Evolutionary conservation across 2,797 vertebrate species (phyloP).

Genomic region (Rhabdophis nuchalis): DNA sequence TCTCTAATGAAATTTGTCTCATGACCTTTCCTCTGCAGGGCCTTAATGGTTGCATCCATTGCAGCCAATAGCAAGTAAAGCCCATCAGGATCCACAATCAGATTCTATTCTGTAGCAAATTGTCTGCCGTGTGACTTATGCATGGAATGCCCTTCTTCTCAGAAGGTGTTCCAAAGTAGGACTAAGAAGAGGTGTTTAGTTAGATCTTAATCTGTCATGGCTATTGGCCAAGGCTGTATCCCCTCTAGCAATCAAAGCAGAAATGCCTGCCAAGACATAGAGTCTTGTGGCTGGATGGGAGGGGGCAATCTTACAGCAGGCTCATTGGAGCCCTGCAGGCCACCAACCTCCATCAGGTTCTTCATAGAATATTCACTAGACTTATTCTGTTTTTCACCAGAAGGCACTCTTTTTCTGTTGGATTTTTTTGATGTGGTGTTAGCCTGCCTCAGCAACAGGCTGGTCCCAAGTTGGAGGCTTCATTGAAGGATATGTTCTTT

Average conservation of each 20-base stretch:
- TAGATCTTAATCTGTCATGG: neutral
- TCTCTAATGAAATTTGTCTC: neutral
- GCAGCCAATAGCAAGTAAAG: neutral
- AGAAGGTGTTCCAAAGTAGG: neutral
- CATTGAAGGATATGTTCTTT: neutral
- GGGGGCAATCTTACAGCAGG: neutral
- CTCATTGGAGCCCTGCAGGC: neutral
- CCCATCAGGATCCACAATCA: neutral
- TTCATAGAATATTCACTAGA: neutral
- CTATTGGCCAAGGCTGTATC: neutral
- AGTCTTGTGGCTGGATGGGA: neutral
- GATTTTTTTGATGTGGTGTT: neutral
- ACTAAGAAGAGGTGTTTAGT: neutral
- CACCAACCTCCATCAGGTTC: neutral
- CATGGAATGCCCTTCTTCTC: neutral
- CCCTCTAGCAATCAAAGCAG: neutral
- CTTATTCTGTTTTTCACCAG: neutral
- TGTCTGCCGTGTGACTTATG: neutral
- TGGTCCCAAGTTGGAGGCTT: neutral
- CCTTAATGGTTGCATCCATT: neutral
- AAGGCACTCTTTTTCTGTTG: neutral
- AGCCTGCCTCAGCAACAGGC: neutral
- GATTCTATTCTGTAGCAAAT: neutral
- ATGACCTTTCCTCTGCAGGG: neutral
- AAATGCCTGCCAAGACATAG: neutral